Conservation (phyloP, 2,797 vertebrate species). For the Channa striata region DNA sequence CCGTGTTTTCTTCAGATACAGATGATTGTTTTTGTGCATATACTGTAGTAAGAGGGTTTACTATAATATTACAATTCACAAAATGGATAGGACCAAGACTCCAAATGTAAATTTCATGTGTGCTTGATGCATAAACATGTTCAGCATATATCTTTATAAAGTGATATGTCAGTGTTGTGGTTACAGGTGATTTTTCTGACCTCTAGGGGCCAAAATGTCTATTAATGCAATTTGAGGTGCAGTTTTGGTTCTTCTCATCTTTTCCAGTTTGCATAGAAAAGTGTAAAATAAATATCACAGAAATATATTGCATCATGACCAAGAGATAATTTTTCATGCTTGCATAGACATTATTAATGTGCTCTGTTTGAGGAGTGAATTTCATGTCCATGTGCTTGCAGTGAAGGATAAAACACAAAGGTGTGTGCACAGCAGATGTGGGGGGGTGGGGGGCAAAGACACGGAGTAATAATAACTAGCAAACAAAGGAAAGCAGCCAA, state of each 20-base stretch:
- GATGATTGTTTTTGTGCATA: no score
- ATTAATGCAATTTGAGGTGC: neutral
- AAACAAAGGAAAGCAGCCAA: constrained; percentile 57
- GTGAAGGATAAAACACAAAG: constrained; percentile 19
- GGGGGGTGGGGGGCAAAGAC: constrained; percentile 25
- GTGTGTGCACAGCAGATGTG: constrained; percentile 40
- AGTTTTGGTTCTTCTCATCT: neutral
- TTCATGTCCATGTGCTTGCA: constrained; percentile 4
- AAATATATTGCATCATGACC: neutral
- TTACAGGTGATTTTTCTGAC: neutral
- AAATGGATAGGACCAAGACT: no score
- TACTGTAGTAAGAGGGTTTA: no score
- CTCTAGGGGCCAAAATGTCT: neutral
- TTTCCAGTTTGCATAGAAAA: neutral
- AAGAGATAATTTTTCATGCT: neutral
- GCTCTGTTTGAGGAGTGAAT: neutral
- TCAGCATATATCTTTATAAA: neutral
- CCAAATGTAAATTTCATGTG: neutral
- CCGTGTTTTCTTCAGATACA: no score
- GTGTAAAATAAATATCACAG: neutral
- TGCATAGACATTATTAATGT: constrained; percentile 11
- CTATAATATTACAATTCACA: no score
- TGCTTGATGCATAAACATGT: neutral
- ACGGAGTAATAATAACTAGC: constrained; percentile 31
- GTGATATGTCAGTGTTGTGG: neutral